Conservation (phyloP, 2,113 vertebrate species). For the Nothoprocta perdicaria region DNA sequence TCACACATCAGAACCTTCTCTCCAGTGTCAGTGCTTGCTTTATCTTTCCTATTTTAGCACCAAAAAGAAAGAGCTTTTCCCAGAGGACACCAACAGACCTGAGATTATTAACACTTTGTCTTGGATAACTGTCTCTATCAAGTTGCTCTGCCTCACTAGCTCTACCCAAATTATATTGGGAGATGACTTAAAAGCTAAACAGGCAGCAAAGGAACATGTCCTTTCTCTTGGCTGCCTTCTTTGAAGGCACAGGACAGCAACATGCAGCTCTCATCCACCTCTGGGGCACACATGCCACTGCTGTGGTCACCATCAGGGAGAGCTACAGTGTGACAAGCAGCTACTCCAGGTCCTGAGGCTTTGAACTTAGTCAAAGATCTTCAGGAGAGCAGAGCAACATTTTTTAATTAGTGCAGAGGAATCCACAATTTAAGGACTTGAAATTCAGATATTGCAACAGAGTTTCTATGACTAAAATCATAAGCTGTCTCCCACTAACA, state of each 20-base stretch:
- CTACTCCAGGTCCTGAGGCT: background rate
- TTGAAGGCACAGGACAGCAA: background rate
- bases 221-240: background rate
- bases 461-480: background rate
- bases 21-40: no score
- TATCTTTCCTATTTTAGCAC: no score
- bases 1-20: no score
- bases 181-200: background rate
- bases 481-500: background rate
- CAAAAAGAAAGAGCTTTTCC: no score
- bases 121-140: background rate
- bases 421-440: background rate
- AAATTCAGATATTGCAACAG: background rate
- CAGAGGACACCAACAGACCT: background rate
- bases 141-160: background rate
- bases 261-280: background rate
- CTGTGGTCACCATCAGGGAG: background rate
- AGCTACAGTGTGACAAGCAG: background rate
- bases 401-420: background rate
- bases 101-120: background rate
- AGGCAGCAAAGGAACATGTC: background rate
- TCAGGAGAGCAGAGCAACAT: background rate
- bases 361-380: background rate
- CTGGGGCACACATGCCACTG: background rate
- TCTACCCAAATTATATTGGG: background rate